phyloP scores from a whole-genome alignment of 1,140 invertebrate species.

The Drosophila orosa region DNA sequence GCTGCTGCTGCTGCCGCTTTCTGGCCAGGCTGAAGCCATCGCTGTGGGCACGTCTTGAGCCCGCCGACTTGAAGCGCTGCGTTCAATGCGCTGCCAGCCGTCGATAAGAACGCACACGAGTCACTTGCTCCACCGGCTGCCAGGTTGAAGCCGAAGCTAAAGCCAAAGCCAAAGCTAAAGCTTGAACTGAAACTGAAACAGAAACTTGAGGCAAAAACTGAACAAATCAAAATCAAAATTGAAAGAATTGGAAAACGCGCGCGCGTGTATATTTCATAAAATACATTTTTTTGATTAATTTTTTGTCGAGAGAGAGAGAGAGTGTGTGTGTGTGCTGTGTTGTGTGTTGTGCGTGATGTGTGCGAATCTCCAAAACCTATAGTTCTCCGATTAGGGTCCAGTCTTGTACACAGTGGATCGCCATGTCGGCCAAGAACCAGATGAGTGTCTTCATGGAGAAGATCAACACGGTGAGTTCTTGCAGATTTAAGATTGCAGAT shows the following conservation, averaged over 20 bases:
- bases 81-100: constrained; percentile 76
- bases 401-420: neutral
- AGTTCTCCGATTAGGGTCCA: constrained; percentile 20
- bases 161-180: neutral
- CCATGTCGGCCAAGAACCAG: constrained; percentile 83
- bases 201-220: constrained; percentile 6
- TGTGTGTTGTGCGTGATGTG: constrained; percentile 35
- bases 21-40: constrained; percentile 24
- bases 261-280: constrained; percentile 46
- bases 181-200: neutral
- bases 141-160: neutral
- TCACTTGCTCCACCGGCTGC: constrained; percentile 7
- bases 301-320: constrained; percentile 7
- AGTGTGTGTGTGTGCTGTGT: neutral
- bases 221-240: constrained; percentile 15
- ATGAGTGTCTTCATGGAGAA: constrained; percentile 84
- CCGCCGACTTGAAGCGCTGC: constrained; percentile 10
- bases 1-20: constrained; percentile 13
- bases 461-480: constrained; percentile 82
- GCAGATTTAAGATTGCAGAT: neutral
- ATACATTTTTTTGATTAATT: constrained; percentile 19
- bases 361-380: constrained; percentile 12
- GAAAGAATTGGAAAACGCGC: constrained; percentile 27
- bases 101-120: constrained; percentile 78
- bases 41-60: constrained; percentile 63